Evolutionary conservation across 2,113 vertebrate species (phyloP).

Genomic region (Mesocricetus auratus): DNA sequence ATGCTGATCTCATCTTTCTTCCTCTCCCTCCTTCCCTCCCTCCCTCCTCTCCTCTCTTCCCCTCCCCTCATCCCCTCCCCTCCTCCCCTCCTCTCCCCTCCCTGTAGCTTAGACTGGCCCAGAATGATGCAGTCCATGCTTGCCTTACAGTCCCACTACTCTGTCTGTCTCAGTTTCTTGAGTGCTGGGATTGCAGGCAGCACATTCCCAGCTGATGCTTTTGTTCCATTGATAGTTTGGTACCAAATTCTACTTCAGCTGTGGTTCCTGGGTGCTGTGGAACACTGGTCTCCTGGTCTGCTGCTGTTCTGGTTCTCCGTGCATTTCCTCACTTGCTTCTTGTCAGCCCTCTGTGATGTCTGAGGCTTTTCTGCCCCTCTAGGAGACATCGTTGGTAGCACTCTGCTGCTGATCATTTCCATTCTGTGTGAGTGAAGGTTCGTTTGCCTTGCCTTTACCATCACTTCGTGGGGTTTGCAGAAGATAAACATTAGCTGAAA

Average conservation of each 20-base stretch:
- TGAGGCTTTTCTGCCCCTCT: neutral
- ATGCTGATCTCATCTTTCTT: neutral
- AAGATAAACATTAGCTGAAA: slow-evolving; percentile 41
- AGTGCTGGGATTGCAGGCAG: neutral
- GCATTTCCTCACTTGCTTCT: no score
- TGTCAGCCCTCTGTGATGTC: neutral
- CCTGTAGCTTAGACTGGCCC: neutral
- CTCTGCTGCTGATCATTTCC: neutral
- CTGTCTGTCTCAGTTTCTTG: neutral
- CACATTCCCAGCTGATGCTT: neutral
- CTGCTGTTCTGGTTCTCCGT: slow-evolving; percentile 14
- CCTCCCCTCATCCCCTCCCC: neutral
- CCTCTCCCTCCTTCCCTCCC: no score
- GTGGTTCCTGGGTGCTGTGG: neutral
- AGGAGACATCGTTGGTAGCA: neutral
- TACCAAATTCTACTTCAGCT: slow-evolving; percentile 36
- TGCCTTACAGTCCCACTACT: neutral
- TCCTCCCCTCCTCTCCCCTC: neutral
- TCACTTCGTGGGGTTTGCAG: slow-evolving; percentile 33
- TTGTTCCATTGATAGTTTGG: neutral
- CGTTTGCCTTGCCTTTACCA: neutral
- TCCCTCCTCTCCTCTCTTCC: neutral
- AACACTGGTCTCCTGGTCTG: neutral
- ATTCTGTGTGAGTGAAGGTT: neutral
- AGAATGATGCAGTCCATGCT: neutral